Percentiles rank a stretch among this genome's conserved stretches.
These are phyloP conservation scores for Polydesmus complanatus DNA, from an alignment of 2,888 invertebrate genomes.

Conservation along the genomic window DNA sequence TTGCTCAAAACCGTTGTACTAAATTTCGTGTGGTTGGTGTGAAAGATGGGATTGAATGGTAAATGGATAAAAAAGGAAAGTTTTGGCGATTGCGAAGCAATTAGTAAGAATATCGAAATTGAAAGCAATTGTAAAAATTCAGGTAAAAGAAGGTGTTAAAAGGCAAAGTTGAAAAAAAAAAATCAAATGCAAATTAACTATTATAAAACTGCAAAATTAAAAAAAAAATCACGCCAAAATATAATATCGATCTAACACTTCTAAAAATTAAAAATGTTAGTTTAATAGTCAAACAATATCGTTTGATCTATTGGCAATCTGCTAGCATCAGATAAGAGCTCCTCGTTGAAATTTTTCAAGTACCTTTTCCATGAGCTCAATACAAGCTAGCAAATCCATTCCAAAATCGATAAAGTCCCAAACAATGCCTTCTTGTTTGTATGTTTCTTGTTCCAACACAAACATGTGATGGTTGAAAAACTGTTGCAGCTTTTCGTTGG, in stretches of 20 bases:
- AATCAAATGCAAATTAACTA: not conserved
- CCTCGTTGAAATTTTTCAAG: not conserved
- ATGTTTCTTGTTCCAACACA: slow-evolving; percentile 93
- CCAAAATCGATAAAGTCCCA: slow-evolving; percentile 97
- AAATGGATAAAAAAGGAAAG: slow-evolving; percentile 2
- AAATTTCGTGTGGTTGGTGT: slow-evolving; percentile 22
- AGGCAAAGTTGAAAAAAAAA: not conserved
- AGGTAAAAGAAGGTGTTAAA: not conserved
- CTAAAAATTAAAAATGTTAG: not conserved
- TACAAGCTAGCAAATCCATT: slow-evolving; percentile 89
- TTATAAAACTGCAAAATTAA: not conserved
- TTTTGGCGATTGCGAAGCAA: not conserved
- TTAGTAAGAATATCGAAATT: too few species aligned
- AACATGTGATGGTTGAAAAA: slow-evolving; percentile 99
- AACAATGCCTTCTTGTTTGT: slow-evolving; percentile 83
- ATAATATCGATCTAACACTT: not conserved
- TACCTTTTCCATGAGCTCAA: slow-evolving; percentile 91
- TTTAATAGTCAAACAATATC: not conserved
- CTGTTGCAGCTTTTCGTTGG: slow-evolving; percentile 93
- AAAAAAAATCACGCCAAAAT: not conserved
- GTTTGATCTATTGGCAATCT: too few species aligned
- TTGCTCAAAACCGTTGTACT: slow-evolving; percentile 94
- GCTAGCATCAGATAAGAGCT: too few species aligned
- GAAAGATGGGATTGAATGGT: not conserved
- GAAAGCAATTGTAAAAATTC: too few species aligned